Conservation (phyloP, 2,113 vertebrate genomes). For the Platysteira castanea region DNA sequence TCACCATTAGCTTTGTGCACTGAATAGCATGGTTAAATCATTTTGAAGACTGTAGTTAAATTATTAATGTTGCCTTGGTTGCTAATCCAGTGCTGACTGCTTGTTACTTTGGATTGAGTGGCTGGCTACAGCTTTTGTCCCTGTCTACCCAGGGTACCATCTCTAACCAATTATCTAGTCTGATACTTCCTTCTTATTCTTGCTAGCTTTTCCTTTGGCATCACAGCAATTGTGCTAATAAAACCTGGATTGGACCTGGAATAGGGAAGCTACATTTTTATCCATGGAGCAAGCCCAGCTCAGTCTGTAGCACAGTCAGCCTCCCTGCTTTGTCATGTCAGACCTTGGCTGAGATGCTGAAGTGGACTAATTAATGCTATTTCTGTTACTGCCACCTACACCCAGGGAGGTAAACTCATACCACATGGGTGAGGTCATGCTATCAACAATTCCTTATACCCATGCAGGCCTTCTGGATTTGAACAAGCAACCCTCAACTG, state of each 20-base stretch:
- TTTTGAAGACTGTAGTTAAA: slow-evolving; percentile 14
- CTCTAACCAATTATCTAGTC: slow-evolving; percentile 20
- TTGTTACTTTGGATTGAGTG: slow-evolving; percentile 10
- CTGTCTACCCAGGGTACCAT: background rate
- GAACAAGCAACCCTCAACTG: background rate
- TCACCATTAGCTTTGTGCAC: slow-evolving; percentile 21
- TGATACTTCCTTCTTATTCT: background rate
- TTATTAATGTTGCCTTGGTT: slow-evolving; percentile 46
- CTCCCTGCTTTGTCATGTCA: background rate
- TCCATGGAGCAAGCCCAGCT: background rate
- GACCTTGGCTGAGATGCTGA: background rate
- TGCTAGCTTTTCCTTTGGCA: background rate
- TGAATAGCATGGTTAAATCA: slow-evolving; percentile 2
- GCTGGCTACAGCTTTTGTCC: slow-evolving; percentile 47
- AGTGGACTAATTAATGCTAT: background rate
- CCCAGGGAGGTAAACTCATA: background rate
- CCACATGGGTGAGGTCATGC: background rate
- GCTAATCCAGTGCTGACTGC: slow-evolving; percentile 32
- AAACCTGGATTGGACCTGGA: background rate
- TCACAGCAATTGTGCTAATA: background rate
- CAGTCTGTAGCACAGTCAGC: background rate
- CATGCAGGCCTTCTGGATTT: background rate
- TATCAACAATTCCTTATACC: background rate
- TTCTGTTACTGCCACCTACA: background rate
- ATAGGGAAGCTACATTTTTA: background rate